Evolutionary conservation across 2,797 vertebrate species (phyloP).

Genomic region (Channa striata): DNA sequence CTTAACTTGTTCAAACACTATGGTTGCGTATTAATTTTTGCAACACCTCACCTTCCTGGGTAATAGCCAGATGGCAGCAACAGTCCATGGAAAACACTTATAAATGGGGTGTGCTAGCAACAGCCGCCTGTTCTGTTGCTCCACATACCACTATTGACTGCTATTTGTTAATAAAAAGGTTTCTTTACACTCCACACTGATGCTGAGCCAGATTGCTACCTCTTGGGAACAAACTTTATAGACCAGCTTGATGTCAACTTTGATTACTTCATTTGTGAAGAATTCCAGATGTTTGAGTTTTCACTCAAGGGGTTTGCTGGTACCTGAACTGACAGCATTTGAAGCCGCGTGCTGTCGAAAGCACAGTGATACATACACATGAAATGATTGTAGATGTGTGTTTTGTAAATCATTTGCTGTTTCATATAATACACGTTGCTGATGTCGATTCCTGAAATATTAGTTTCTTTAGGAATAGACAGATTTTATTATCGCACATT

Average conservation of each 20-base stretch:
- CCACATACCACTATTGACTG: slow-evolving; percentile 55
- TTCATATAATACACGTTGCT: background rate
- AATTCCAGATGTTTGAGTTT: slow-evolving; percentile 83
- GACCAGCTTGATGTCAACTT: slow-evolving; percentile 80
- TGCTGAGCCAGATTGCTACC: slow-evolving; percentile 66
- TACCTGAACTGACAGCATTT: slow-evolving; percentile 72
- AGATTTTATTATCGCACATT: background rate
- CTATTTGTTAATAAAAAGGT: slow-evolving; percentile 71
- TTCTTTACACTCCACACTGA: slow-evolving; percentile 51
- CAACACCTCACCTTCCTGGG: slow-evolving; percentile 61
- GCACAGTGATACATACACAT: slow-evolving; percentile 41
- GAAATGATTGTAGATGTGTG: slow-evolving; percentile 1
- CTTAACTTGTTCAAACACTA: slow-evolving; percentile 27
- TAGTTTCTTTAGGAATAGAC: too few relatives aligned
- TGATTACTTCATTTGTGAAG: slow-evolving; percentile 84
- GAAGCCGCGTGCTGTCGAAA: slow-evolving; percentile 65
- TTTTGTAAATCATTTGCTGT: slow-evolving; percentile 7
- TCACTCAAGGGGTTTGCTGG: slow-evolving; percentile 62
- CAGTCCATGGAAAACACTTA: slow-evolving; percentile 71
- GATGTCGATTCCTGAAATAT: background rate
- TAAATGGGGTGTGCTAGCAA: slow-evolving; percentile 73
- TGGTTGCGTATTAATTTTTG: slow-evolving; percentile 43
- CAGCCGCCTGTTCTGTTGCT: slow-evolving; percentile 75
- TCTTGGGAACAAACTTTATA: slow-evolving; percentile 78
- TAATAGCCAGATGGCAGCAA: slow-evolving; percentile 75